phyloP scores from a whole-genome alignment of 1,140 invertebrate genomes.

The Trachelipus rathkii region DNA sequence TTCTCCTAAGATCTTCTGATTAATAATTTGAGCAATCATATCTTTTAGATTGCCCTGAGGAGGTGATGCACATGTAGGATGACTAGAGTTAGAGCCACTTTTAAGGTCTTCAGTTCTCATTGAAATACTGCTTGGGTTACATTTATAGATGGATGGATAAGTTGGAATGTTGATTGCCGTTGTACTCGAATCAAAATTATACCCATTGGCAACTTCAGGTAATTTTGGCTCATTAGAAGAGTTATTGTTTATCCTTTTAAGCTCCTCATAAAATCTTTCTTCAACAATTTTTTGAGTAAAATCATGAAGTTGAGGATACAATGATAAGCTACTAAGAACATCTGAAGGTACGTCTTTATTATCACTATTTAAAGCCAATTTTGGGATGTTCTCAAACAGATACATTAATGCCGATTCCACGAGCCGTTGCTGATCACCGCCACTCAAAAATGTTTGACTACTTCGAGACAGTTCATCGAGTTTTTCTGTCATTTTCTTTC shows the following conservation, averaged over 20 bases:
- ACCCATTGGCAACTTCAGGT: conserved; percentile 16
- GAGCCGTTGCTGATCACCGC: conserved; percentile 24
- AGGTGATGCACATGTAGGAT: conserved; percentile 8
- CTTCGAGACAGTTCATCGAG: conserved; percentile 37
- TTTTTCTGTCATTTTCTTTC: conserved; percentile 45
- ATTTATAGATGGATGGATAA: background rate
- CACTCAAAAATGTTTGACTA: conserved; percentile 16
- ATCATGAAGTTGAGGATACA: conserved; percentile 40
- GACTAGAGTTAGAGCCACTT: background rate
- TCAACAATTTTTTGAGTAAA: conserved; percentile 40
- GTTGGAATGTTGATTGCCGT: background rate
- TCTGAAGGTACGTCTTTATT: conserved; percentile 32
- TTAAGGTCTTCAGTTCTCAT: background rate
- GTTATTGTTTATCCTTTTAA: conserved; percentile 30
- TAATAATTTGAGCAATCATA: conserved; percentile 83
- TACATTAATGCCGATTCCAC: conserved; percentile 38
- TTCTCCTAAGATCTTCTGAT: conserved; percentile 70
- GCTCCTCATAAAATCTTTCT: conserved; percentile 40
- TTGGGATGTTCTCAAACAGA: conserved; percentile 40
- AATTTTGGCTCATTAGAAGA: conserved; percentile 19
- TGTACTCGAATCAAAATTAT: background rate
- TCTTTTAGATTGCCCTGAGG: conserved; percentile 57
- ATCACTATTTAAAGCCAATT: conserved; percentile 41
- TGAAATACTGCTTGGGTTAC: conserved; percentile 9
- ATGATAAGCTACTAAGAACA: conserved; percentile 32